Percentiles rank a stretch among this genome's conserved stretches.
These are phyloP conservation scores for Zapus hudsonius DNA, from an alignment of 2,113 vertebrate genomes.

Conservation along the genomic window DNA sequence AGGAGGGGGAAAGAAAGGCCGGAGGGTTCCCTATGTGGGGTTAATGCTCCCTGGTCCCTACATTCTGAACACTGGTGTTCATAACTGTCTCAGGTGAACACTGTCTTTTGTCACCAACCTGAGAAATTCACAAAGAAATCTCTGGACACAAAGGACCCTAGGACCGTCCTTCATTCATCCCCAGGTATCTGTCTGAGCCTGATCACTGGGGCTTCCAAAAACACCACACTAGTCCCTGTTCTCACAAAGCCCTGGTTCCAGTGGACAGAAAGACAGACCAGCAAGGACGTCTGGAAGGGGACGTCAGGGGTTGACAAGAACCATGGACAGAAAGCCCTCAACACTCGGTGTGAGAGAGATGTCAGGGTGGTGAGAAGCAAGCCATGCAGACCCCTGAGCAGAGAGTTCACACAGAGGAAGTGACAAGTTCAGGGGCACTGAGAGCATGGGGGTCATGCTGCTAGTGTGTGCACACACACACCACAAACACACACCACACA, in stretches of 20 bases:
- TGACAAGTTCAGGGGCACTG: too few relatives aligned
- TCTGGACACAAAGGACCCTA: background rate
- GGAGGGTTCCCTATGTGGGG: too few relatives aligned
- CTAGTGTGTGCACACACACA: too few relatives aligned
- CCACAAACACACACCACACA: too few relatives aligned
- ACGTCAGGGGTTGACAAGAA: background rate
- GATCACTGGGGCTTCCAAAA: background rate
- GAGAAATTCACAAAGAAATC: too few relatives aligned
- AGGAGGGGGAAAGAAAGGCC: too few relatives aligned
- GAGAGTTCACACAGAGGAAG: background rate
- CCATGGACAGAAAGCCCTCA: background rate
- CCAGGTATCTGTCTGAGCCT: background rate
- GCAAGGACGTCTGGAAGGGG: background rate
- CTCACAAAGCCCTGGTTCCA: accelerated
- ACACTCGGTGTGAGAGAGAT: too few relatives aligned
- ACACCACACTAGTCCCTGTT: background rate
- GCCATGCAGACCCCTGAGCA: accelerated
- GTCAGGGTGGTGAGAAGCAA: background rate
- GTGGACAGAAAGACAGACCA: background rate
- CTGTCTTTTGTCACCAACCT: too few relatives aligned
- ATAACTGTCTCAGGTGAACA: too few relatives aligned
- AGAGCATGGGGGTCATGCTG: too few relatives aligned
- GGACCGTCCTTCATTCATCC: background rate
- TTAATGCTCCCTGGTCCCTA: too few relatives aligned
- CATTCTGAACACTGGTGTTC: too few relatives aligned